Evolutionary conservation across 2,113 vertebrate genomes (phyloP).

Genomic region (Pangasianodon hypophthalmus): DNA sequence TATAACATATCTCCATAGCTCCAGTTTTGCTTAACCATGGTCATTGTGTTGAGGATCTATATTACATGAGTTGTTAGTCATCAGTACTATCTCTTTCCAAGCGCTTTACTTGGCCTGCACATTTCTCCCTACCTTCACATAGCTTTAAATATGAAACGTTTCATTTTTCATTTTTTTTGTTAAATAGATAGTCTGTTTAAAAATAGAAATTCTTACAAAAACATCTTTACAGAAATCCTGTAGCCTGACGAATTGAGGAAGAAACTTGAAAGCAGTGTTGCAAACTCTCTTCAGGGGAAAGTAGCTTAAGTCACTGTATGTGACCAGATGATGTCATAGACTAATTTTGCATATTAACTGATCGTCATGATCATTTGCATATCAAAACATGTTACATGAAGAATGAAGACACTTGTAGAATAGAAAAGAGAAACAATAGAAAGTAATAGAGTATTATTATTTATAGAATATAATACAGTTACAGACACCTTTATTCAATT

Average conservation of each 20-base stretch:
- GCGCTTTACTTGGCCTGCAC: neutral
- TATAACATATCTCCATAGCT: neutral
- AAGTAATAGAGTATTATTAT: neutral
- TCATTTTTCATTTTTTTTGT: neutral
- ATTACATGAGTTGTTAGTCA: neutral
- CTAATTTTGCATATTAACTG: neutral
- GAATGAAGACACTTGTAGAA: neutral
- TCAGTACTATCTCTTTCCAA: neutral
- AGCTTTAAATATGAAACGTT: neutral
- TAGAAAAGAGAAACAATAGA: neutral
- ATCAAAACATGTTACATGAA: neutral
- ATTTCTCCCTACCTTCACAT: neutral
- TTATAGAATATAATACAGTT: neutral
- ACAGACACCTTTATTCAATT: too few species aligned
- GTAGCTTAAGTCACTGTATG: neutral
- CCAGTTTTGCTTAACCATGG: neutral
- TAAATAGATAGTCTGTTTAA: neutral
- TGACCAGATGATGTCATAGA: neutral
- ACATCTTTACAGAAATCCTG: neutral
- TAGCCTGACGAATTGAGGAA: too few species aligned
- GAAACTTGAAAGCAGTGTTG: neutral
- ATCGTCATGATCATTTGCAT: neutral
- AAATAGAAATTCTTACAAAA: neutral
- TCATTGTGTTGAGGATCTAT: neutral
- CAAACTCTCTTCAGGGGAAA: neutral